Conservation (phyloP, 2,113 vertebrate species). For the Sprattus sprattus region DNA sequence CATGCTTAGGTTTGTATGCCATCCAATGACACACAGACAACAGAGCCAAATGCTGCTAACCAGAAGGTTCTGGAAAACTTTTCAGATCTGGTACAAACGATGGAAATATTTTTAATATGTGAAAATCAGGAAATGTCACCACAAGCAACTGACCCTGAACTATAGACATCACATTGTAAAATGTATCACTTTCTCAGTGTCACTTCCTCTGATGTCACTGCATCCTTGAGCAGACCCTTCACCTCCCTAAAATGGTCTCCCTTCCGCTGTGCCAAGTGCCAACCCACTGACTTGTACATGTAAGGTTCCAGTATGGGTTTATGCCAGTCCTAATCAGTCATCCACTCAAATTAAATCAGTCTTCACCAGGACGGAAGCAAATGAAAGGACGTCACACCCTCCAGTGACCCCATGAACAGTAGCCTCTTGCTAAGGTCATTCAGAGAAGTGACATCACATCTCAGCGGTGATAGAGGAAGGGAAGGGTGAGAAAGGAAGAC, state of each 20-base stretch:
- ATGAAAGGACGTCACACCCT: not conserved
- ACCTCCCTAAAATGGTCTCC: too few species aligned
- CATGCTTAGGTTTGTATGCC: not conserved
- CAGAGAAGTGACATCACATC: not conserved
- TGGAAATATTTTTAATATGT: not conserved
- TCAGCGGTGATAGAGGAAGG: not conserved
- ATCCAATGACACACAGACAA: not conserved
- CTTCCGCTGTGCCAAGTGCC: not conserved
- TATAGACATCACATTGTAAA: not conserved
- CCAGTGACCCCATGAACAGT: not conserved
- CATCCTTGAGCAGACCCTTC: not conserved
- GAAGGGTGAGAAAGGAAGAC: not conserved
- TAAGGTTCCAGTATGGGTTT: not conserved
- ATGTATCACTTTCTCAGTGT: not conserved
- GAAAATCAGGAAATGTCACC: not conserved
- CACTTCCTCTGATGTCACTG: conserved; percentile 2
- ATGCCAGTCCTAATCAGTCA: not conserved
- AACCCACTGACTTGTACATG: not conserved
- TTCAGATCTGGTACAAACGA: not conserved
- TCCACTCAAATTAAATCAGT: not conserved
- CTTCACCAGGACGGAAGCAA: not conserved
- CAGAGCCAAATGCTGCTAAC: not conserved
- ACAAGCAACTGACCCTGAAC: not conserved
- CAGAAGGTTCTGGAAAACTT: not conserved
- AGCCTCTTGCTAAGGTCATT: not conserved